phyloP scores from a whole-genome alignment of 2,113 vertebrate species.

The Cepphus grylle region DNA sequence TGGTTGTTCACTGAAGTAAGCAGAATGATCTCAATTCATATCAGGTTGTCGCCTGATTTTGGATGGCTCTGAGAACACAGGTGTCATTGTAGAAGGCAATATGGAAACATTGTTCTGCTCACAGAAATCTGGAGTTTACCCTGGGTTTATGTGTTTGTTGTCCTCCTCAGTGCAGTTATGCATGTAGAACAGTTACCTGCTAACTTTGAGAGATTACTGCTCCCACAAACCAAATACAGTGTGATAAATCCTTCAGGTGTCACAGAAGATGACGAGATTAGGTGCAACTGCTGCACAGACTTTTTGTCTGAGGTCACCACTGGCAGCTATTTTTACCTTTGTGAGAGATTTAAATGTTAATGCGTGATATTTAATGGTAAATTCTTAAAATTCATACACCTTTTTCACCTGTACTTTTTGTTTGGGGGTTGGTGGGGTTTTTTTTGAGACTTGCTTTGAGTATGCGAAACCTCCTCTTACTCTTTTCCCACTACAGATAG shows the following conservation, averaged over 20 bases:
- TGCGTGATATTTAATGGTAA: background rate
- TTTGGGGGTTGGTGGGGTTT: too few relatives aligned
- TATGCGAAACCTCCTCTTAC: background rate
- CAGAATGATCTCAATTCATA: rapidly evolving
- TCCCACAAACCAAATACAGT: background rate
- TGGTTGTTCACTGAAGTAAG: background rate
- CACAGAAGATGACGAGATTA: background rate
- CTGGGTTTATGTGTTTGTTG: background rate
- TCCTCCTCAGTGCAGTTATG: too few relatives aligned
- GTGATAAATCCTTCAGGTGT: background rate
- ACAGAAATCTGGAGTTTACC: background rate
- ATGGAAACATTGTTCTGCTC: background rate
- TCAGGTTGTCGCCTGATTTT: background rate
- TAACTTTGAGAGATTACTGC: background rate
- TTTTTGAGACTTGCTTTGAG: background rate
- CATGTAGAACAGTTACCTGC: background rate
- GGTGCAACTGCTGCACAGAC: background rate
- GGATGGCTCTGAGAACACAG: background rate
- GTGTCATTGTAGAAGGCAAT: background rate
- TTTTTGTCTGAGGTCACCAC: background rate
- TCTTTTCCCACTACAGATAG: background rate
- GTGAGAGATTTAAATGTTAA: background rate
- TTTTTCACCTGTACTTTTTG: background rate
- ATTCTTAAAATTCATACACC: background rate
- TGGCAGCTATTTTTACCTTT: background rate